phyloP scores from a whole-genome alignment of 2,113 vertebrate genomes.

The Pseudopipra pipra region DNA sequence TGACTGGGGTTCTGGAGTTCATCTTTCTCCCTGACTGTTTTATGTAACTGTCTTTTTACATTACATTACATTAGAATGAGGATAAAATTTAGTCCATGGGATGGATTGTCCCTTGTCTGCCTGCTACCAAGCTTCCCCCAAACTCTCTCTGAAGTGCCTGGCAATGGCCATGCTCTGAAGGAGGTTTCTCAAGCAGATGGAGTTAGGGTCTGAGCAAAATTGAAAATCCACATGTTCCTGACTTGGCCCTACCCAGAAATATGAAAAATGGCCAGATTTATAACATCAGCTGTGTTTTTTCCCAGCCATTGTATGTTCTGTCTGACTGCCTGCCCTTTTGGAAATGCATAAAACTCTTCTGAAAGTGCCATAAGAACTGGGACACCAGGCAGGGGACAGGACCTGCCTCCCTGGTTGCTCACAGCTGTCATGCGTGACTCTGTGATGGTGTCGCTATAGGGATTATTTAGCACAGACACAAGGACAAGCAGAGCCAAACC shows the following conservation, averaged over 20 bases:
- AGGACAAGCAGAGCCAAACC: background rate
- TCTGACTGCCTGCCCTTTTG: background rate
- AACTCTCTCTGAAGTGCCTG: background rate
- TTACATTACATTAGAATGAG: background rate
- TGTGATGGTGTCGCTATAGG: background rate
- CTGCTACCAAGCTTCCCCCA: background rate
- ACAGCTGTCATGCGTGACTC: background rate
- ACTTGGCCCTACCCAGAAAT: background rate
- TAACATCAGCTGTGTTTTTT: background rate
- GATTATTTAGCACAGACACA: background rate
- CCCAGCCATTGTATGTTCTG: background rate
- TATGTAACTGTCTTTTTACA: background rate
- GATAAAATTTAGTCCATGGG: background rate
- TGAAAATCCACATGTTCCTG: background rate
- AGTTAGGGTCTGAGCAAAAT: background rate
- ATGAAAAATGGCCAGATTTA: background rate
- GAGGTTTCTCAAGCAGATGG: background rate
- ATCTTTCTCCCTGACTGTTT: background rate
- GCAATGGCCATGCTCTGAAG: background rate
- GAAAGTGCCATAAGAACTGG: background rate
- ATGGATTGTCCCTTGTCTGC: background rate
- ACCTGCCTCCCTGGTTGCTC: background rate
- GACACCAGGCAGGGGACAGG: background rate
- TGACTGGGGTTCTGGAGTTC: background rate
- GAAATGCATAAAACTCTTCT: background rate